Evolutionary conservation across 2,113 vertebrate genomes (phyloP).

Genomic region (Meles meles): DNA sequence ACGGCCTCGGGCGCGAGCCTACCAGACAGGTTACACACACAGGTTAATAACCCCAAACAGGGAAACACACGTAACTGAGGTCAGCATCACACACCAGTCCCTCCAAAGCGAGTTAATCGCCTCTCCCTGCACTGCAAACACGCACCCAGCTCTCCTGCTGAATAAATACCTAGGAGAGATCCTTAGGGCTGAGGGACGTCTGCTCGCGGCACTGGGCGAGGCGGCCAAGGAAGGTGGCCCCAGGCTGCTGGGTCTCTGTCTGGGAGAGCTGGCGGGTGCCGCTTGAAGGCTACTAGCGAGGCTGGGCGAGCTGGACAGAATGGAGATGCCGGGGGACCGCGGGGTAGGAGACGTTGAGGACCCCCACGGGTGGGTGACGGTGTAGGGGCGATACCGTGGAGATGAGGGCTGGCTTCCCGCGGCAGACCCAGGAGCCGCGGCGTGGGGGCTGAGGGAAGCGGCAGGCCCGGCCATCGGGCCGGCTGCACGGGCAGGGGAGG

Average conservation of each 20-base stretch:
- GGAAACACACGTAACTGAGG: slow-evolving; percentile 23
- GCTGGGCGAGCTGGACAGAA: slow-evolving; percentile 79
- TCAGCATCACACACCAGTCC: slow-evolving; percentile 52
- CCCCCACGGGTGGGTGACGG: slow-evolving; percentile 83
- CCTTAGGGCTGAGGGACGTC: slow-evolving; percentile 85
- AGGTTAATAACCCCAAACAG: slow-evolving; percentile 61
- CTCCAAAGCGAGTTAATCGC: neutral
- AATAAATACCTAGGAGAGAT: slow-evolving; percentile 93
- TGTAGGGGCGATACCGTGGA: slow-evolving; percentile 92
- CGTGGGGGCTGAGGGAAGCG: slow-evolving; percentile 64
- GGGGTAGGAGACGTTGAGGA: slow-evolving; percentile 75
- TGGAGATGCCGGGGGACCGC: slow-evolving; percentile 69
- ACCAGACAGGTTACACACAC: slow-evolving; percentile 44
- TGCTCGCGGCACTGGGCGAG: slow-evolving; percentile 83
- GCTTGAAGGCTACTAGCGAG: slow-evolving; percentile 77
- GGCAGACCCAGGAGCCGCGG: slow-evolving; percentile 69
- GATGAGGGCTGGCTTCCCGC: slow-evolving; percentile 85
- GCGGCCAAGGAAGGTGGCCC: slow-evolving; percentile 79
- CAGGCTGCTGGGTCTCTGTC: slow-evolving; percentile 78
- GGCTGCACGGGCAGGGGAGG: slow-evolving; percentile 76
- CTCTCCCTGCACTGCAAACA: slow-evolving; percentile 75
- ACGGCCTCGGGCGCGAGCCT: neutral
- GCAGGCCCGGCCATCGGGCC: slow-evolving; percentile 64
- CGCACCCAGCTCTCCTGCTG: slow-evolving; percentile 51
- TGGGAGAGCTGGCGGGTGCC: slow-evolving; percentile 77